Evolutionary conservation across 2,888 invertebrate genomes (phyloP).

Genomic region (Drosophila helvetica): DNA sequence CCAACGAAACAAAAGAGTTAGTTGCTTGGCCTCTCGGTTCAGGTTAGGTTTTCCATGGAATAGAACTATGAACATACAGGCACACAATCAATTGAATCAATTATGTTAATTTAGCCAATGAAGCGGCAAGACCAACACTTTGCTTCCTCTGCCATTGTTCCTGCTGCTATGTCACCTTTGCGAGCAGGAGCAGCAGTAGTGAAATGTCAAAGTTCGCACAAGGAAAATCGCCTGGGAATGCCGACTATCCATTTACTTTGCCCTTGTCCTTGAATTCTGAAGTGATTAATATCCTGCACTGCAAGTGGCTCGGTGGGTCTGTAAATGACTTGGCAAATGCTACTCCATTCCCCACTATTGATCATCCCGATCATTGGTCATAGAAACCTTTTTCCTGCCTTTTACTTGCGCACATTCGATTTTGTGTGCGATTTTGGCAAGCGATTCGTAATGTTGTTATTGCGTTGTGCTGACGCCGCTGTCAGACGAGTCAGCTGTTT

Average conservation of each 20-base stretch:
- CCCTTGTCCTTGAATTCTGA: slow-evolving; percentile 66
- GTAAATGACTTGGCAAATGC: slow-evolving; percentile 45
- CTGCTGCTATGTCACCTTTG: slow-evolving; percentile 14
- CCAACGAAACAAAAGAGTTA: not conserved
- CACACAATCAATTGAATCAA: slow-evolving; percentile 70
- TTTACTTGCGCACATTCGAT: slow-evolving; percentile 50
- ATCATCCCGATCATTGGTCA: slow-evolving; percentile 28
- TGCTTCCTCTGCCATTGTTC: slow-evolving; percentile 8
- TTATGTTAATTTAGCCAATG: slow-evolving; percentile 77
- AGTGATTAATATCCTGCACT: slow-evolving; percentile 60
- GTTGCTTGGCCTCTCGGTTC: not conserved
- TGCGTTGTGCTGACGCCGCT: slow-evolving; percentile 40
- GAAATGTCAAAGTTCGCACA: slow-evolving; percentile 70
- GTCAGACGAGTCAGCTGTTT: slow-evolving; percentile 41
- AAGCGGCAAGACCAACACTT: slow-evolving; percentile 52
- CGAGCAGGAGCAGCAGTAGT: slow-evolving; percentile 6
- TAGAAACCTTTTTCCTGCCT: slow-evolving; percentile 14
- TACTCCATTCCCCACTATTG: slow-evolving; percentile 22
- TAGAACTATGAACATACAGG: slow-evolving; percentile 20
- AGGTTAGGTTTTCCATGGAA: slow-evolving; percentile 27
- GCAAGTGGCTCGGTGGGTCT: slow-evolving; percentile 36
- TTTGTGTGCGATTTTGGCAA: slow-evolving; percentile 52
- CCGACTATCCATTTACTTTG: slow-evolving; percentile 12
- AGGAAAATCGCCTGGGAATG: slow-evolving; percentile 21
- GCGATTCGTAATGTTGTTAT: slow-evolving; percentile 47